Conservation (phyloP, 1,140 invertebrate species). For the Drosophila kanapiae region DNA sequence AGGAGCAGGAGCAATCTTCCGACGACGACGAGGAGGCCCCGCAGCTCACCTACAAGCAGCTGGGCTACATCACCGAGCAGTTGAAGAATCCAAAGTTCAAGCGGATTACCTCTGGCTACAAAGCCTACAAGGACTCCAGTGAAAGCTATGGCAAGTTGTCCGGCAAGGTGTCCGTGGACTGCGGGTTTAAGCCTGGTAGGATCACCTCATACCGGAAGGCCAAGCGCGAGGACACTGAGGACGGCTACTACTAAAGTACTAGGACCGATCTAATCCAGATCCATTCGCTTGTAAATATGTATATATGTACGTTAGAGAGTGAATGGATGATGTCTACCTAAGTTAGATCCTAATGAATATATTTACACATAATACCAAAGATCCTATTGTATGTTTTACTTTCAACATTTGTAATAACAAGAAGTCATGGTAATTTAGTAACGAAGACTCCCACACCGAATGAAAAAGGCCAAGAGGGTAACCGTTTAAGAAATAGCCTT, state of each 20-base stretch:
- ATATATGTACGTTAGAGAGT: slow-evolving; percentile 18
- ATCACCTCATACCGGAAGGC: slow-evolving; percentile 68
- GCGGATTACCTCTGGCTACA: slow-evolving; percentile 44
- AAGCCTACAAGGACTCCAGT: slow-evolving; percentile 21
- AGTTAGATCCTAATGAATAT: slow-evolving; percentile 24
- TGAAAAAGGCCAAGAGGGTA: background rate
- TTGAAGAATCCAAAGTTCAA: slow-evolving; percentile 80
- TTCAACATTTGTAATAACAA: too few species aligned
- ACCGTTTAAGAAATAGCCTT: too few species aligned
- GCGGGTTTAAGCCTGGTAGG: slow-evolving; percentile 76
- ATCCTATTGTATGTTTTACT: background rate
- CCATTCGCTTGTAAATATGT: slow-evolving; percentile 30
- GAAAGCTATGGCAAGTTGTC: slow-evolving; percentile 60
- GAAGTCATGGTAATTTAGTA: too few species aligned
- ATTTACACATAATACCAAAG: background rate
- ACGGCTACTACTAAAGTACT: slow-evolving; percentile 32
- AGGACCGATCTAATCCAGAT: background rate
- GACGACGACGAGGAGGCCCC: slow-evolving; percentile 44
- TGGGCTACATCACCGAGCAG: slow-evolving; percentile 74
- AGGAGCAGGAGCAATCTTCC: slow-evolving; percentile 41
- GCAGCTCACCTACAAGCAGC: slow-evolving; percentile 74
- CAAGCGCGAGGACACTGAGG: slow-evolving; percentile 61
- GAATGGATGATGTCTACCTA: slow-evolving; percentile 12
- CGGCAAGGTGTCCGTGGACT: slow-evolving; percentile 70
- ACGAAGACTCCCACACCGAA: background rate